Conservation (phyloP, 1,140 invertebrate genomes). For the Lamellibrachia luymesi region DNA sequence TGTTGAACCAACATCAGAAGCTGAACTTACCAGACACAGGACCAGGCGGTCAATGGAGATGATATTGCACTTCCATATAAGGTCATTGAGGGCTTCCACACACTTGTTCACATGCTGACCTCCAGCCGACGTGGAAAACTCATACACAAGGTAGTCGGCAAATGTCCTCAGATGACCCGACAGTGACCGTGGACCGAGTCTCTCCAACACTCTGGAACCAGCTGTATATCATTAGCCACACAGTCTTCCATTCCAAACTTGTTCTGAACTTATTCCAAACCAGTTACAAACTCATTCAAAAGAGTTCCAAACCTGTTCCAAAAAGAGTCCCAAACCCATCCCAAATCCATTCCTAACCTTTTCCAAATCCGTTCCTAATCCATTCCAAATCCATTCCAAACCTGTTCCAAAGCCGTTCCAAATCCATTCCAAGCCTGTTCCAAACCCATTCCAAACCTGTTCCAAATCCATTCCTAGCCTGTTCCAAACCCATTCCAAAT, state of each 20-base stretch:
- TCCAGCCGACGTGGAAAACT: constrained; percentile 5
- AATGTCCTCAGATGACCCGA: constrained; percentile 89
- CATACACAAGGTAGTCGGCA: constrained; percentile 82
- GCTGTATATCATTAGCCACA: constrained; percentile 22
- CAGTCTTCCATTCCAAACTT: neutral
- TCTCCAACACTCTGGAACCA: constrained; percentile 78
- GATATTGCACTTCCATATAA: constrained; percentile 97
- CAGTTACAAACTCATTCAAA: neutral
- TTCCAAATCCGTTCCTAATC: too few species aligned
- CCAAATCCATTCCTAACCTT: too few species aligned
- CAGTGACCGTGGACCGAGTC: constrained; percentile 85
- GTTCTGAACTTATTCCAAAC: neutral
- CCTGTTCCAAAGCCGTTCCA: neutral
- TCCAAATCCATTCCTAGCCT: too few species aligned
- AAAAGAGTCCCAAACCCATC: too few species aligned
- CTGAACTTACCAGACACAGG: constrained; percentile 8
- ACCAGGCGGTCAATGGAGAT: constrained; percentile 86
- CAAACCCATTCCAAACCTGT: neutral
- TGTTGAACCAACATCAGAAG: neutral
- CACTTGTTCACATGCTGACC: constrained; percentile 57
- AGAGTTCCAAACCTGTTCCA: too few species aligned
- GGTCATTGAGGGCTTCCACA: constrained; percentile 90
- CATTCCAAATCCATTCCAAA: neutral
- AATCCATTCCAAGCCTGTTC: neutral
- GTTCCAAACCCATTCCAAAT: neutral